Base-by-base conservation (phyloP, 2,113 vertebrate genomes). In the Turnix velox region DNA sequence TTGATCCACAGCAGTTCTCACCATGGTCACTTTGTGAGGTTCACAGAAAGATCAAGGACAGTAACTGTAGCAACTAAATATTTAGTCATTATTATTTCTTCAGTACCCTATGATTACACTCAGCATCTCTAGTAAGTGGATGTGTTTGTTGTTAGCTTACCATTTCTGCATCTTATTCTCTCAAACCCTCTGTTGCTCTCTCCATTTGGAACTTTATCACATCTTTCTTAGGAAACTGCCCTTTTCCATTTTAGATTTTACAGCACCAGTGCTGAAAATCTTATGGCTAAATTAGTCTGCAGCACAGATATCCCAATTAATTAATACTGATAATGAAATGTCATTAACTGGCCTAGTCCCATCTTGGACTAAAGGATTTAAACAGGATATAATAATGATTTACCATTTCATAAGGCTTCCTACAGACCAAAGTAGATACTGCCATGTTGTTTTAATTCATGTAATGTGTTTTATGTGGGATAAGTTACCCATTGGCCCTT, bases 1-100 rank as follows among this genome's bases (percentile, higher is more conserved):
- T 88, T 66, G 40, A 79, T 84, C 87, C 88, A 79, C 27, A 92
- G 84, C 27, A 46, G 3, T 73, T 40, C 52, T 95, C 80, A 84
- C 62, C 3, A 13, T 45, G 72, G 83, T 90, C 86, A 93, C 83
- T 95, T 87, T 87, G 90, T 79, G 86, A 93, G 48, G 65, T 95
- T 95, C 80, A 84, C 61, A 75, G 76, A 94, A 93, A 92, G 88
- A 96, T 90, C 92, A 92, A 92, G 92, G 37, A 75, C 88, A 88
- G 94, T 96, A 88, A 95, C 95, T 94, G 86, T 94, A 95, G 96
- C 88, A 96, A 96, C 93, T 93, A 96, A 96, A 96, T 92, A 95
- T 94, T 96, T 96, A 93, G 83, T 93, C 57, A 92, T 95, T 93
- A 94, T 90, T 96, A 84, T 93, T 95, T 91, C 77, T 90, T 88